phyloP scores from a whole-genome alignment of 64 coral and sea anemone species.

The Montipora efflorescens region DNA sequence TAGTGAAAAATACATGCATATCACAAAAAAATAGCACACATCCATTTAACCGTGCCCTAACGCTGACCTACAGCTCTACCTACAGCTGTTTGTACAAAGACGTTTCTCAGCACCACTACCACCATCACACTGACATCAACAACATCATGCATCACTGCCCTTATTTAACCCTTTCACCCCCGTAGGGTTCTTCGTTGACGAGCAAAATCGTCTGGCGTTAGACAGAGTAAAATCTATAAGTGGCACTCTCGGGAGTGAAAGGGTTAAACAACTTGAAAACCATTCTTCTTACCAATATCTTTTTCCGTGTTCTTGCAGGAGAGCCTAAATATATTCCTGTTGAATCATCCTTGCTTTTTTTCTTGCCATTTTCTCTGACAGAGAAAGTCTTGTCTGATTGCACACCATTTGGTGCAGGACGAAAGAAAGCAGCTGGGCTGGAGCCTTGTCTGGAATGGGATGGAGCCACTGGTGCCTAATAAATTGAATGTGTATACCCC shows the following conservation, averaged over 20 bases:
- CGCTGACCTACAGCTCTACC: no score
- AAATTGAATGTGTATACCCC: neutral
- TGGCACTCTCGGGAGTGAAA: no score
- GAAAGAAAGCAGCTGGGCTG: constrained; percentile 67
- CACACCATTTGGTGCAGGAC: constrained; percentile 6
- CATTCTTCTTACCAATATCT: neutral
- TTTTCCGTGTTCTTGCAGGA: constrained; percentile 14
- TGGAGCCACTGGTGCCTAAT: constrained; percentile 41
- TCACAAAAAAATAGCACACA: neutral
- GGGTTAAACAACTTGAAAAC: neutral
- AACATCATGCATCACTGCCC: no score
- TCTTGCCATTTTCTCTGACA: constrained; percentile 32
- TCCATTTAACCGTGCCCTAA: neutral
- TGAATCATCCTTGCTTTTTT: constrained; percentile 32
- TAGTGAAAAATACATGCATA: no score
- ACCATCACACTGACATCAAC: no score
- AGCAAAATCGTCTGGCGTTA: no score
- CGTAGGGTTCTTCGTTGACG: no score
- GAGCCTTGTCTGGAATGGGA: constrained; percentile 45
- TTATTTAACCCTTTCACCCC: no score
- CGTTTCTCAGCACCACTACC: no score
- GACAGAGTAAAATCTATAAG: no score
- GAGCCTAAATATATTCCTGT: neutral
- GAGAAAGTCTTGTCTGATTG: neutral
- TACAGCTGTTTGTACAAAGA: no score